Evolutionary conservation across 2,888 invertebrate genomes (phyloP).

Genomic region (Dryadula phaetusa): DNA sequence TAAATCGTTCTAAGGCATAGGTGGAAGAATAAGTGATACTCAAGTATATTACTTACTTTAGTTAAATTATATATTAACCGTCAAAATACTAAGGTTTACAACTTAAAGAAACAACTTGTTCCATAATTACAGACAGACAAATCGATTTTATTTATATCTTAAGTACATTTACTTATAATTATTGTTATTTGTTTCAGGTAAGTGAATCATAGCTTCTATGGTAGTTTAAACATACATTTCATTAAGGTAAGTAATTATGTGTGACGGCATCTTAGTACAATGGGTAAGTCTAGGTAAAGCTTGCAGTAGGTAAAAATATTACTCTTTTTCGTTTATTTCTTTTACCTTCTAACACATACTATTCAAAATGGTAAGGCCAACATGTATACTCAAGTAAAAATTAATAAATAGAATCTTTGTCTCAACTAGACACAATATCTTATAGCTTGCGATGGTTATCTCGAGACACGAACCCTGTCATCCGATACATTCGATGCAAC

Average conservation of each 20-base stretch:
- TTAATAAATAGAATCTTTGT: slow-evolving; percentile 23
- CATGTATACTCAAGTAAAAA: not conserved
- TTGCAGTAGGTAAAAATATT: no score
- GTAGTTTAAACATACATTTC: not conserved
- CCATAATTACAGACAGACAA: no score
- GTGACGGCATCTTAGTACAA: not conserved
- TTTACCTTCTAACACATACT: no score
- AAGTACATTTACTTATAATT: not conserved
- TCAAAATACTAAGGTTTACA: no score
- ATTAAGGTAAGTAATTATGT: not conserved
- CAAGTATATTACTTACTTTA: no score
- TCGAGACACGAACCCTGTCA: slow-evolving; percentile 43
- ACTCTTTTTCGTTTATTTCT: no score
- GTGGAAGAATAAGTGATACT: no score
- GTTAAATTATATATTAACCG: no score
- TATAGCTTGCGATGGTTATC: slow-evolving; percentile 40
- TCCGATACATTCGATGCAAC: slow-evolving; percentile 45
- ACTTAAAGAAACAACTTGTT: no score
- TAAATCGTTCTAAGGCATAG: no score
- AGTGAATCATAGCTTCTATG: slow-evolving; percentile 40
- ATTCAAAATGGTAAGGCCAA: not conserved
- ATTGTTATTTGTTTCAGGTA: slow-evolving; percentile 56
- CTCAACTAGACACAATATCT: slow-evolving; percentile 36
- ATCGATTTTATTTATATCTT: no score
- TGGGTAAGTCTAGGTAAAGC: not conserved